Percentiles rank a stretch among this genome's conserved stretches.
Evolutionary conservation across 2,797 vertebrate genomes (phyloP).

Genomic region (Eulemur rubriventer): DNA sequence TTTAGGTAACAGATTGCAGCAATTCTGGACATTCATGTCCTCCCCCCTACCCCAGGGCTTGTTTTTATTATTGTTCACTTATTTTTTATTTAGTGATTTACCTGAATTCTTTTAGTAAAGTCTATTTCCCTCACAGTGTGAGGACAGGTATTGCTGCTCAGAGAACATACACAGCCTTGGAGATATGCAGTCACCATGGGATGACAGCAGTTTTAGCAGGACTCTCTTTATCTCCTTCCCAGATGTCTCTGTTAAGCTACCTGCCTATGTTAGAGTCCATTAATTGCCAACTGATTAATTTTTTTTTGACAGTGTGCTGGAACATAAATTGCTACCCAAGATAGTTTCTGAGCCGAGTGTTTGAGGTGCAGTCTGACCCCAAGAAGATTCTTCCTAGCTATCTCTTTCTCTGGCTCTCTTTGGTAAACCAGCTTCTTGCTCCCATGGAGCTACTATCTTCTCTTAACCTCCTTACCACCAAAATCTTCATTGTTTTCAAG

Average conservation of each 20-base stretch:
- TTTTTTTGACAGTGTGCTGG: slow-evolving; percentile 15
- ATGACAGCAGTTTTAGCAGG: neutral
- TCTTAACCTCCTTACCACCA: neutral
- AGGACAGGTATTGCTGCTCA: neutral
- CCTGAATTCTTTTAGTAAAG: neutral
- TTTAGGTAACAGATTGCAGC: neutral
- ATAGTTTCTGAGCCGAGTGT: neutral
- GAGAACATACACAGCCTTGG: neutral
- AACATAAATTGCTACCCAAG: neutral
- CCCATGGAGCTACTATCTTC: neutral
- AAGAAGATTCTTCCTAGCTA: neutral
- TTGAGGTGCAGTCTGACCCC: neutral
- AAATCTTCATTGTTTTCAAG: neutral
- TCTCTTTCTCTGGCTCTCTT: neutral
- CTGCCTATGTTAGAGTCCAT: neutral
- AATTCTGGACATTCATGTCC: neutral
- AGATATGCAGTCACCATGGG: neutral
- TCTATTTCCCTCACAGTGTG: neutral
- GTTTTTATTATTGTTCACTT: neutral
- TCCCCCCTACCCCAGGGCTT: neutral
- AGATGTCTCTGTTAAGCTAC: neutral
- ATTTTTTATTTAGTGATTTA: neutral
- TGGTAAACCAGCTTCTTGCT: neutral
- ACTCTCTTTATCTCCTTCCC: neutral
- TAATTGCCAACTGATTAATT: neutral